Evolutionary conservation across 2,888 invertebrate species (phyloP).

Genomic region (Ormyrus thymus): DNA sequence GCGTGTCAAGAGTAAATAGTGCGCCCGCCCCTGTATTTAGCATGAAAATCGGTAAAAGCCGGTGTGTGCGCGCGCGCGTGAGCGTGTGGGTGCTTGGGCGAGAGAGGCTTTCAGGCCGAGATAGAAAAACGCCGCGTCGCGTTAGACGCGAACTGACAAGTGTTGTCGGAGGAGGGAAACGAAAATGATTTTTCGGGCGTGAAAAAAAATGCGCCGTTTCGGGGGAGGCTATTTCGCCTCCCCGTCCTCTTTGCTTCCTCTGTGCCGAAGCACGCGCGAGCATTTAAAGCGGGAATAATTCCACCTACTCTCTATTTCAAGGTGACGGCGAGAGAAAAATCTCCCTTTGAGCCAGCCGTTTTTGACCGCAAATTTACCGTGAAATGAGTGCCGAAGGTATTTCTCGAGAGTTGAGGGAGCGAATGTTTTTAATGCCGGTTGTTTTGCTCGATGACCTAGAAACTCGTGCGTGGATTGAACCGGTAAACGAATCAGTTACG

Average conservation of each 20-base stretch:
- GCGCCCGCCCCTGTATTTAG: not conserved
- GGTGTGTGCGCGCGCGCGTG: not conserved
- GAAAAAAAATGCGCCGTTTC: slow-evolving; percentile 17
- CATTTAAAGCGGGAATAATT: too few species aligned
- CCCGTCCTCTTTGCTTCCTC: not conserved
- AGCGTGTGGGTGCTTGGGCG: not conserved
- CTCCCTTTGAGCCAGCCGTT: too few species aligned
- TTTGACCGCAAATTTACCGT: too few species aligned
- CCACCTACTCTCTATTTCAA: not conserved
- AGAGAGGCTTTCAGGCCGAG: not conserved
- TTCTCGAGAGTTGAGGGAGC: too few species aligned
- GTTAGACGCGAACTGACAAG: slow-evolving; percentile 12
- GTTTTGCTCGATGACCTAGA: too few species aligned
- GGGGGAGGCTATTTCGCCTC: too few species aligned
- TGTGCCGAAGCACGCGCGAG: not conserved
- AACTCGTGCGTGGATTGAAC: too few species aligned
- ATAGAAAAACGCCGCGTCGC: slow-evolving; percentile 21
- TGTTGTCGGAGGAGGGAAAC: not conserved
- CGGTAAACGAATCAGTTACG: too few species aligned
- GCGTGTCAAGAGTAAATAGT: too few species aligned
- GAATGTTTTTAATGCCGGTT: too few species aligned
- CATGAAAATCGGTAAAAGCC: slow-evolving; percentile 1
- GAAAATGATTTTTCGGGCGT: slow-evolving; percentile 31
- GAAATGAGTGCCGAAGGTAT: too few species aligned
- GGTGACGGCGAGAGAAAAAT: not conserved